phyloP scores from a whole-genome alignment of 2,113 vertebrate species.

The Ophiodon elongatus region DNA sequence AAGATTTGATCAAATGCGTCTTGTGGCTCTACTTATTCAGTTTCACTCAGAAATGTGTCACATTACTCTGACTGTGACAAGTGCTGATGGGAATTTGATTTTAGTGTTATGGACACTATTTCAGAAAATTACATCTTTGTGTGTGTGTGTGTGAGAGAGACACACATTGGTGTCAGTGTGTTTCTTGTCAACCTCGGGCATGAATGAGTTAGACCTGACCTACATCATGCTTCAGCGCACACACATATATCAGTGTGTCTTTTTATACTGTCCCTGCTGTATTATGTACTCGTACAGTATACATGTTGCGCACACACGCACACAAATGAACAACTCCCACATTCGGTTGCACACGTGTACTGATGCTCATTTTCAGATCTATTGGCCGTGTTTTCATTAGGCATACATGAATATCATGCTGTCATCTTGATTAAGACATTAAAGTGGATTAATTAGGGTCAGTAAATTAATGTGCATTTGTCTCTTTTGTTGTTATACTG shows the following conservation, averaged over 20 bases:
- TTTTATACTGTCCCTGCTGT: neutral
- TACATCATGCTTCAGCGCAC: constrained; percentile 62
- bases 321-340: neutral
- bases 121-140: no score
- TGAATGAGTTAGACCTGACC: constrained; percentile 75
- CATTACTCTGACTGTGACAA: neutral
- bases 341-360: neutral
- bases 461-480: neutral
- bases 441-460: neutral
- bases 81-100: neutral
- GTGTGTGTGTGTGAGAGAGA: neutral
- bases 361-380: constrained; percentile 21
- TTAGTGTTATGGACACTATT: neutral
- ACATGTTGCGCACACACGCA: constrained; percentile 13
- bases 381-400: neutral
- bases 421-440: neutral
- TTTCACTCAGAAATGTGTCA: neutral
- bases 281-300: neutral
- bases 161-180: constrained; percentile 60
- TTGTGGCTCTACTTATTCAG: neutral
- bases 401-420: neutral
- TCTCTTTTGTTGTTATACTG: neutral
- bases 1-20: neutral
- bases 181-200: constrained; percentile 68
- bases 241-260: constrained; percentile 33